Percentiles rank a stretch among this genome's conserved stretches.
Conservation (phyloP, 2,797 vertebrate species). For the Pelobates cultripes region DNA sequence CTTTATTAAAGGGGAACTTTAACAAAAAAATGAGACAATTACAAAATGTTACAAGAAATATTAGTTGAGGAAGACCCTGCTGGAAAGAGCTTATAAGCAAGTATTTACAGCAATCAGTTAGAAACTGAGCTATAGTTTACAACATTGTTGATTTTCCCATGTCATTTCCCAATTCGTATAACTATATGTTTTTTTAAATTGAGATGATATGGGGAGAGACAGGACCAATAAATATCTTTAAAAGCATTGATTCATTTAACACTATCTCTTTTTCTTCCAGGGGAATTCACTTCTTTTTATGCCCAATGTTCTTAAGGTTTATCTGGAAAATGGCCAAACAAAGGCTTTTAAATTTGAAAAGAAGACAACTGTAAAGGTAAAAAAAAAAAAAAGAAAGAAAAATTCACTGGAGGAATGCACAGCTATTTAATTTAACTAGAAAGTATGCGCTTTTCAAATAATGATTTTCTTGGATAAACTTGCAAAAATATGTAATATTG, state of each 20-base stretch:
- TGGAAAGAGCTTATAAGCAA: too few relatives aligned
- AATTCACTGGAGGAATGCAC: too few relatives aligned
- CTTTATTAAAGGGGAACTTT: too few relatives aligned
- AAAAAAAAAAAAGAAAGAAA: conserved; percentile 28
- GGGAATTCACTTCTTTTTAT: conserved; percentile 94
- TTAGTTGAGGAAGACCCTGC: too few relatives aligned
- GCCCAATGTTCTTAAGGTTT: conserved; percentile 96
- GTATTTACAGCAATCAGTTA: too few relatives aligned
- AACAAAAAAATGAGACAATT: too few relatives aligned
- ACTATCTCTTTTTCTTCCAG: conserved; percentile 70
- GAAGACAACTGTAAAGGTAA: conserved; percentile 93
- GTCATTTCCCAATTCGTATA: too few relatives aligned
- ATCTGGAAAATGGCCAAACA: conserved; percentile 97
- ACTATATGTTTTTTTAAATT: not conserved
- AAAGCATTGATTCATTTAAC: not conserved
- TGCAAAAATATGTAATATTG: too few relatives aligned
- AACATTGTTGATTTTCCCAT: conserved; percentile 11
- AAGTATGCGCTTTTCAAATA: too few relatives aligned
- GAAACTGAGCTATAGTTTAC: not conserved
- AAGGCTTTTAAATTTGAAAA: conserved; percentile 96
- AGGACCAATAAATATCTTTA: not conserved
- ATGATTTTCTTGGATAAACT: too few relatives aligned
- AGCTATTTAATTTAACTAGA: too few relatives aligned
- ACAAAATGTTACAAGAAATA: too few relatives aligned
- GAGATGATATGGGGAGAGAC: not conserved